Conservation (phyloP, 1,140 invertebrate species). For the Drosophila dunni region DNA sequence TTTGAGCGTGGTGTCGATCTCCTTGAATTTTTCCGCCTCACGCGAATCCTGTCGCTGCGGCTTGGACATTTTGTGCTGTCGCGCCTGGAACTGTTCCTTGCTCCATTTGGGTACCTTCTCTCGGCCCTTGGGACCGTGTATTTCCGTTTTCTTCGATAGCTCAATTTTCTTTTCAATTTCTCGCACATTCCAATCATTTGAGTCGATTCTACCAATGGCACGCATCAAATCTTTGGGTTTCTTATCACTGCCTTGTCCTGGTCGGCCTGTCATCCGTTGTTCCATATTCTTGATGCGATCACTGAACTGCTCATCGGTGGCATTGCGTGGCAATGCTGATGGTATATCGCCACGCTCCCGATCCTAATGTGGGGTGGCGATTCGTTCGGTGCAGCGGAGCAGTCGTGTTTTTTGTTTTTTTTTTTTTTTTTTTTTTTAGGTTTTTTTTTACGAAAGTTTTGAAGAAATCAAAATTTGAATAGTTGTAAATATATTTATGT, state of each 20-base stretch:
- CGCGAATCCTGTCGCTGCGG: constrained; percentile 86
- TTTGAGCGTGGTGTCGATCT: constrained; percentile 93
- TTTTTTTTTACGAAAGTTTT: constrained; percentile 38
- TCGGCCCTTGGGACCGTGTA: constrained; percentile 88
- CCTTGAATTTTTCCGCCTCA: constrained; percentile 87
- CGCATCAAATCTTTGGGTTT: constrained; percentile 94
- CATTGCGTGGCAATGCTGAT: constrained; percentile 86
- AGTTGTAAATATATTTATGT: constrained; percentile 53
- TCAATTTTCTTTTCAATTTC: constrained; percentile 96
- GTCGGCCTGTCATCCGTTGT: constrained; percentile 86
- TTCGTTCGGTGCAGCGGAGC: constrained; percentile 22
- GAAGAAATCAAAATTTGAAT: constrained; percentile 71
- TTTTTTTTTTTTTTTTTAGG: constrained; percentile 36
- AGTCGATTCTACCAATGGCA: constrained; percentile 95
- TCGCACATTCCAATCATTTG: constrained; percentile 96
- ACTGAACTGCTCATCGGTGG: constrained; percentile 88
- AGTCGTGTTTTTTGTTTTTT: constrained; percentile 32
- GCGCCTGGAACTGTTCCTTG: constrained; percentile 92
- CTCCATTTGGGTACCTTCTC: constrained; percentile 96
- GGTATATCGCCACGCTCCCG: constrained; percentile 87
- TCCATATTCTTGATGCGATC: constrained; percentile 90
- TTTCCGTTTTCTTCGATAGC: constrained; percentile 89
- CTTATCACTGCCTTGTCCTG: constrained; percentile 87
- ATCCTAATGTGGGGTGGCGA: constrained; percentile 86
- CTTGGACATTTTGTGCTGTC: constrained; percentile 91